These are phyloP conservation scores for Poecilia wingei DNA, from an alignment of 2,797 vertebrate species.

Conservation along the genomic window DNA sequence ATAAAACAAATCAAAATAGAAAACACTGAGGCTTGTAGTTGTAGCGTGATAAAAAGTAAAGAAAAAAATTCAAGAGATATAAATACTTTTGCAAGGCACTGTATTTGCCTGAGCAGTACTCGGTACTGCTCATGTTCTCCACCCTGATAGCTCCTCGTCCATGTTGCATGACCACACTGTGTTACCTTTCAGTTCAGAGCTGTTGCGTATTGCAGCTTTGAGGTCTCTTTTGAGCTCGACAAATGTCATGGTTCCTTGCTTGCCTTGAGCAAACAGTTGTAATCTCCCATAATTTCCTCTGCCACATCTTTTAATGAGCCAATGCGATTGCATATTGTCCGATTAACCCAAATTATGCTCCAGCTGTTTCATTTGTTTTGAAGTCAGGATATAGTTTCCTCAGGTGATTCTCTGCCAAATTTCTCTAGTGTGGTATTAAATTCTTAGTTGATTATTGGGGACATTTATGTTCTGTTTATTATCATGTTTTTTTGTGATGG, in stretches of 20 bases:
- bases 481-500: background rate
- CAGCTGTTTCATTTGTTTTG: background rate
- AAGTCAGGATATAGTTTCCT: background rate
- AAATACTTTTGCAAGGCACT: background rate
- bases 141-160: background rate
- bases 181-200: background rate
- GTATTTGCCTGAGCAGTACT: background rate
- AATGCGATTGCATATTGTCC: background rate
- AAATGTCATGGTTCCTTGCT: background rate
- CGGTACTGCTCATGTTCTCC: background rate
- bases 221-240: background rate
- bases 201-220: background rate
- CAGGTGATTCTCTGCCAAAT: background rate
- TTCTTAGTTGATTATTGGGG: background rate
- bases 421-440: constrained; percentile 1
- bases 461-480: background rate
- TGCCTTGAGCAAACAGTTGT: constrained; percentile 3
- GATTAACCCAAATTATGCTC: constrained; percentile 2
- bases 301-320: background rate
- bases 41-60: background rate
- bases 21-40: background rate
- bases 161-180: background rate
- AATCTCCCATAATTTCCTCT: background rate
- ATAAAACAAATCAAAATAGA: background rate
- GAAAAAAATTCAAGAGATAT: background rate